phyloP scores from a whole-genome alignment of 2,797 vertebrate genomes.

The Channa striata region DNA sequence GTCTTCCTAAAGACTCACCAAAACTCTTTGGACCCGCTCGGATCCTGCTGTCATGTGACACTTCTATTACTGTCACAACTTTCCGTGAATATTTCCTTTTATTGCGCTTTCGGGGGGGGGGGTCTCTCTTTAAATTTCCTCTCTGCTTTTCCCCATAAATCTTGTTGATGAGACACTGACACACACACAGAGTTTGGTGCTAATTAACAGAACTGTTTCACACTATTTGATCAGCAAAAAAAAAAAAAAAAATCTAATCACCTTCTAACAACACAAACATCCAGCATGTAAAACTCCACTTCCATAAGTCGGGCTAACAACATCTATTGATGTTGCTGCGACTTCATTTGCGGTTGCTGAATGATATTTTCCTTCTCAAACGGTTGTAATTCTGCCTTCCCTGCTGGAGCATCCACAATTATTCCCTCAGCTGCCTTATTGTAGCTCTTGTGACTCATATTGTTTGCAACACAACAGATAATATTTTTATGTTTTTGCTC shows the following conservation, averaged over 20 bases:
- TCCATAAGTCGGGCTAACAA: neutral
- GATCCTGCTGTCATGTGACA: too few species aligned
- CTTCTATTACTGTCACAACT: too few species aligned
- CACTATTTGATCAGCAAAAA: neutral
- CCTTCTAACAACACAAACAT: neutral
- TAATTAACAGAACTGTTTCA: neutral
- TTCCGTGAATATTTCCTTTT: neutral
- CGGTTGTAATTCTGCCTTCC: slow-evolving; percentile 37
- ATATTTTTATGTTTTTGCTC: slow-evolving; percentile 76
- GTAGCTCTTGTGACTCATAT: slow-evolving; percentile 69
- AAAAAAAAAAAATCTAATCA: neutral
- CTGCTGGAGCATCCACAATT: slow-evolving; percentile 30
- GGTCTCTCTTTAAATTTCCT: too few species aligned
- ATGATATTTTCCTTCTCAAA: slow-evolving; percentile 46
- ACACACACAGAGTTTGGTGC: too few species aligned
- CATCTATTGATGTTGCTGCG: slow-evolving; percentile 4
- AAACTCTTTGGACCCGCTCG: too few species aligned
- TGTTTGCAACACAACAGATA: slow-evolving; percentile 75
- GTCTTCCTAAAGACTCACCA: too few species aligned
- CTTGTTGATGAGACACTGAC: too few species aligned
- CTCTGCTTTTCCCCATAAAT: too few species aligned
- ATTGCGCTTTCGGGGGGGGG: too few species aligned
- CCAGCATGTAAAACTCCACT: neutral
- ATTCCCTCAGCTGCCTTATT: slow-evolving; percentile 62
- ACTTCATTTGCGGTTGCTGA: slow-evolving; percentile 34